Base-by-base conservation (phyloP, 2,113 vertebrate genomes). In the Bungarus multicinctus region DNA sequence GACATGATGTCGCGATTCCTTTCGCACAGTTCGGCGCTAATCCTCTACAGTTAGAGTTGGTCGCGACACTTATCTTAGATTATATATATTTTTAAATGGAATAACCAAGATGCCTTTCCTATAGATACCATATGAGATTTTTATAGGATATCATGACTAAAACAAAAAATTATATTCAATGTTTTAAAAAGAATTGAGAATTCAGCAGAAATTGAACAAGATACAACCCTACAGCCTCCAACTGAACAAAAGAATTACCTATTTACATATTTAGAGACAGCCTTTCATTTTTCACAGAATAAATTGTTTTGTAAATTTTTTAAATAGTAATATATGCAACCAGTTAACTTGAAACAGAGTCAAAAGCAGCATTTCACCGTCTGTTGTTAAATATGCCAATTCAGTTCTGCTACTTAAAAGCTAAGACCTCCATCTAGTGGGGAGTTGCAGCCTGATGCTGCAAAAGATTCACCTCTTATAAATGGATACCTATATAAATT, bases 381-480 rank as follows among this genome's bases (percentile, higher is more conserved):
- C 8, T 64, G 50, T 43, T 81, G 20, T 45, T 94, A 91, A 39
- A 90, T 22, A 14, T 23, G n/a, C 9, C 22, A 43, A 58, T 23
- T 39, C 8, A 60, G 45, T 90, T 93, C 87, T 0, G 0, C 91
- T 95, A 94, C 94, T 94, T 95, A 95, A 96, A 54, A 92, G 88
- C 81, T 43, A 93, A 96, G 94, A 94, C 96, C 96, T 94, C 89
- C 98, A 97, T 96, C 98, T 97, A 95, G 96, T 97, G 97, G 97
- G 92, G 93, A 93, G 92, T 93, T 3, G 54, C 1, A 95, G 55
- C 89, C 52, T 95, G 96, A 95, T 9, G 53, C 20, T 60, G 43
- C 57, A 87, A 53, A 69, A 34, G 45, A 58, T 43, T 22, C 18
- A 43, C 34, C 1, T 81, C 34, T 81, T 81, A 39, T 81, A 81